Percentiles rank a stretch among this genome's conserved stretches.
These are phyloP conservation scores for Heterodera filipjevi DNA, from an alignment of 2,888 invertebrate genomes.

Conservation along the genomic window DNA sequence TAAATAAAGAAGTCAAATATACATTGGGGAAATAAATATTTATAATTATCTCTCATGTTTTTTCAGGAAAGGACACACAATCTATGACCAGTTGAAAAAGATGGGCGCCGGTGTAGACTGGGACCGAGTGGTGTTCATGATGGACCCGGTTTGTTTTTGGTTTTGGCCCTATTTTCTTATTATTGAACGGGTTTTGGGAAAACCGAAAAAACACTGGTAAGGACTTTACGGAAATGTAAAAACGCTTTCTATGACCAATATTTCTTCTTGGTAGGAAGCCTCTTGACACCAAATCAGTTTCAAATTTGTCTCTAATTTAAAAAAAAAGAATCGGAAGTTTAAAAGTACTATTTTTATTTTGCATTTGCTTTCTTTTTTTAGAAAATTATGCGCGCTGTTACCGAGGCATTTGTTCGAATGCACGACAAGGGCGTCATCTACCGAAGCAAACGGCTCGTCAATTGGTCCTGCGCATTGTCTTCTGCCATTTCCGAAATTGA, in stretches of 20 bases:
- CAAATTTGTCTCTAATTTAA: too few relatives aligned
- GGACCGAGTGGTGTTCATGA: constrained; percentile 90
- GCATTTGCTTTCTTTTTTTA: constrained; percentile 46
- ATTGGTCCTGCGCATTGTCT: constrained; percentile 95
- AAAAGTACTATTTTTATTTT: too few relatives aligned
- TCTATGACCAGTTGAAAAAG: constrained; percentile 82
- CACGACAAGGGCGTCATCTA: constrained; percentile 89
- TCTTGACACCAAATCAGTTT: too few relatives aligned
- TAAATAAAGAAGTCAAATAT: too few relatives aligned
- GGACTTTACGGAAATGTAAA: too few relatives aligned
- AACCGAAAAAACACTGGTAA: too few relatives aligned
- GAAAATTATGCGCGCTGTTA: constrained; percentile 82
- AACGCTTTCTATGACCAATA: too few relatives aligned
- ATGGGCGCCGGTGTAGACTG: constrained; percentile 93
- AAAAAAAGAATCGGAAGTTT: too few relatives aligned
- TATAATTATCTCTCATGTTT: background rate
- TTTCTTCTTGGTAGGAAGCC: too few relatives aligned
- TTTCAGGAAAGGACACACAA: constrained; percentile 74
- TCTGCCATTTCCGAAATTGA: constrained; percentile 99
- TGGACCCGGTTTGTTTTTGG: constrained; percentile 77
- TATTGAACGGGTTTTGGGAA: too few relatives aligned
- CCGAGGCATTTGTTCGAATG: constrained; percentile 87
- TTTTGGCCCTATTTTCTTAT: background rate
- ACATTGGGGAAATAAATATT: too few relatives aligned
- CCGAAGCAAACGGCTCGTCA: constrained; percentile 88